These are phyloP conservation scores for Sebastes nivosus DNA, from an alignment of 2,797 vertebrate genomes.

Conservation along the genomic window DNA sequence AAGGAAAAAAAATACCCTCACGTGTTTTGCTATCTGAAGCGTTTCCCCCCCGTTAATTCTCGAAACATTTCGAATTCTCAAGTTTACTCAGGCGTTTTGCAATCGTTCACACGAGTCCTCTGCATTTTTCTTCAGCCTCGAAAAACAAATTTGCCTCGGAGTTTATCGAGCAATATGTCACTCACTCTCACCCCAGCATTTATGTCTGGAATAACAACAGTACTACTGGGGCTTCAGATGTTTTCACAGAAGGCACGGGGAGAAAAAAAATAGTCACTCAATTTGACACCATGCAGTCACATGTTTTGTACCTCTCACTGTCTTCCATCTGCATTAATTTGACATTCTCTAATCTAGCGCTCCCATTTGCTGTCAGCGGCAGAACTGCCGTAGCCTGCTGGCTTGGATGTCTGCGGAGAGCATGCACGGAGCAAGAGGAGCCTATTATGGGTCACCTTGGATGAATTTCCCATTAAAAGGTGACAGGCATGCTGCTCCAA, in stretches of 20 bases:
- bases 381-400: conserved; percentile 71
- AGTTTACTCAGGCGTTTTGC: not conserved
- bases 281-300: conserved; percentile 72
- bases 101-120: conserved; percentile 10
- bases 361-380: conserved; percentile 77
- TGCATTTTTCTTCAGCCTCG: conserved; percentile 13
- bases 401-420: conserved; percentile 64
- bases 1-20: not conserved
- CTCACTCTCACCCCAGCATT: conserved; percentile 52
- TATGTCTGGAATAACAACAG: conserved; percentile 58
- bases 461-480: conserved; percentile 75
- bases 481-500: conserved; percentile 71
- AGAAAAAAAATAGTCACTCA: conserved; percentile 59
- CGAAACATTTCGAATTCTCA: conserved; percentile 7
- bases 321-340: conserved; percentile 82
- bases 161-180: conserved; percentile 57
- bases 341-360: conserved; percentile 78
- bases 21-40: not conserved
- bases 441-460: conserved; percentile 81
- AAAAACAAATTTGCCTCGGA: conserved; percentile 54
- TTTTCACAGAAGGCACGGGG: conserved; percentile 47
- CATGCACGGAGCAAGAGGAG: conserved; percentile 51
- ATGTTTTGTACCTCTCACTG: conserved; percentile 68
- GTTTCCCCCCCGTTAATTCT: conserved; percentile 14
- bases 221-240: conserved; percentile 53